Conservation (phyloP, 2,888 invertebrate species). For the Meteorus colon region DNA sequence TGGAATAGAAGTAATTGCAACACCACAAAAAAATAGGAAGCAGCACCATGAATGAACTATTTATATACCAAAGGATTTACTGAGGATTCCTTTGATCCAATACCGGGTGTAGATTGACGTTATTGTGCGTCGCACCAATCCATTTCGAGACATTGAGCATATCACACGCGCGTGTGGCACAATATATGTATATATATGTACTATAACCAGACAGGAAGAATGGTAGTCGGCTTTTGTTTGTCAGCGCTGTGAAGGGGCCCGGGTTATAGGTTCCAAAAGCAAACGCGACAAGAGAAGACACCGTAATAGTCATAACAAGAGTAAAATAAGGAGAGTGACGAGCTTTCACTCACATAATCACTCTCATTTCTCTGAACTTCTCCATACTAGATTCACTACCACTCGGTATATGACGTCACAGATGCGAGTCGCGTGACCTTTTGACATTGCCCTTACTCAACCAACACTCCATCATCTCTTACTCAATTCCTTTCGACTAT, state of each 20-base stretch:
- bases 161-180: slow-evolving; percentile 13
- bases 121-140: slow-evolving; percentile 36
- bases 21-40: neutral
- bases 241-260: neutral
- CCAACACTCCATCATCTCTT: neutral
- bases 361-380: neutral
- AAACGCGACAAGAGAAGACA: slow-evolving; percentile 19
- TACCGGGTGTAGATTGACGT: slow-evolving; percentile 35
- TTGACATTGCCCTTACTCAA: slow-evolving; percentile 2
- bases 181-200: neutral
- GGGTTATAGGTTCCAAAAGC: slow-evolving; percentile 8
- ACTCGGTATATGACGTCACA: slow-evolving; percentile 15
- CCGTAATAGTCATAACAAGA: neutral
- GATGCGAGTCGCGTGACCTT: slow-evolving; percentile 37
- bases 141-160: slow-evolving; percentile 40
- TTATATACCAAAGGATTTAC: neutral
- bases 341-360: neutral
- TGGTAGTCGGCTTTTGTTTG: slow-evolving; percentile 21
- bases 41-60: neutral
- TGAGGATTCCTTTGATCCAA: slow-evolving; percentile 37
- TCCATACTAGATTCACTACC: too few relatives aligned
- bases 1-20: slow-evolving; percentile 4
- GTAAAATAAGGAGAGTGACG: neutral
- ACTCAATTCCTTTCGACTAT: neutral
- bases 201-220: neutral